A percentile compares a stretch with the other conserved stretches of the same genome.
Conservation (phyloP, 2,113 vertebrate species). For the Forbesichthys papilliferus region DNA sequence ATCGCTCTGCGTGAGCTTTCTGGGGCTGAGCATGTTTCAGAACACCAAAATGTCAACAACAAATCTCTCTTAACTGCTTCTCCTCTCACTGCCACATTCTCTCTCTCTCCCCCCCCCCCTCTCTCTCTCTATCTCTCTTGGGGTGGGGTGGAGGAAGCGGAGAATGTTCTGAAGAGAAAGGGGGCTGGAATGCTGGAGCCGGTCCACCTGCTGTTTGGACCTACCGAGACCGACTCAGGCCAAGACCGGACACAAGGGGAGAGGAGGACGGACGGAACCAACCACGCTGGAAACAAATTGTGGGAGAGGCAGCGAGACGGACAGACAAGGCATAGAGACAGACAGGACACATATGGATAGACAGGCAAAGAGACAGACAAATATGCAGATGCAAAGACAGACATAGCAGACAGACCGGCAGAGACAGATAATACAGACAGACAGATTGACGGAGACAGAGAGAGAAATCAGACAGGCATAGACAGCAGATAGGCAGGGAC, state of each 20-base stretch:
- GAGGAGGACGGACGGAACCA: slow-evolving; percentile 55
- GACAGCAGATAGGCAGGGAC: neutral
- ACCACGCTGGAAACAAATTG: slow-evolving; percentile 29
- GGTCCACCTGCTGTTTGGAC: slow-evolving; percentile 74
- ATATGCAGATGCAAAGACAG: slow-evolving; percentile 35
- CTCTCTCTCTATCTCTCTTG: slow-evolving; percentile 44
- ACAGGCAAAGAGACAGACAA: slow-evolving; percentile 47
- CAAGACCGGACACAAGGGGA: slow-evolving; percentile 65
- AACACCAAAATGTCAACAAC: slow-evolving; percentile 70
- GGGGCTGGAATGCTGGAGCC: slow-evolving; percentile 69
- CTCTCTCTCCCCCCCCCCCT: slow-evolving; percentile 41
- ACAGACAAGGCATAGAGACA: neutral
- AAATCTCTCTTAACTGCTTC: slow-evolving; percentile 37
- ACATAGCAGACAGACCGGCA: slow-evolving; percentile 9
- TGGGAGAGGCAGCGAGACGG: neutral
- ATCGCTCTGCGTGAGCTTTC: slow-evolving; percentile 52
- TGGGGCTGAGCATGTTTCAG: slow-evolving; percentile 62
- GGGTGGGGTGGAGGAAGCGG: slow-evolving; percentile 32
- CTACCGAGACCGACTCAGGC: slow-evolving; percentile 55
- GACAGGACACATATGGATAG: neutral
- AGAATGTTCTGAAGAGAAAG: slow-evolving; percentile 67
- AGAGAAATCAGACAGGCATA: neutral
- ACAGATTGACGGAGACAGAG: neutral
- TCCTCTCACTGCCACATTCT: neutral
- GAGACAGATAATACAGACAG: neutral